A percentile compares a stretch with the other conserved stretches of the same genome.
These are phyloP conservation scores for Tetragonula clypearis DNA, from an alignment of 1,140 invertebrate genomes.

Conservation along the genomic window DNA sequence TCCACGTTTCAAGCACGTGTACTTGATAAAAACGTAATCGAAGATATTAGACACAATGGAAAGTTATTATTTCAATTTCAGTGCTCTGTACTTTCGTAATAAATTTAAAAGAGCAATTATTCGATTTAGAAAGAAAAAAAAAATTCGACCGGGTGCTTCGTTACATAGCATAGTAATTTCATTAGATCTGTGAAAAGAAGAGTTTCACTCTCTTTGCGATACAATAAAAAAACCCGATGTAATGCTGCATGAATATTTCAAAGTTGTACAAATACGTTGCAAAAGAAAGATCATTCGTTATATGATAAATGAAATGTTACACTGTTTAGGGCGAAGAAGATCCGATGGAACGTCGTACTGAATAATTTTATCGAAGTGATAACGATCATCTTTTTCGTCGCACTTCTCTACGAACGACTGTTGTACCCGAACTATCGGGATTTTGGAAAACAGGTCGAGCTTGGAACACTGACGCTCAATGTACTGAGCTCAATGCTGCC, in stretches of 20 bases:
- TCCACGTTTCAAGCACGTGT: not conserved
- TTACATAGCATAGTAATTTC: too few relatives aligned
- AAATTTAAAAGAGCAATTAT: not conserved
- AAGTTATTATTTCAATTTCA: not conserved
- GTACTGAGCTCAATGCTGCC: constrained; percentile 90
- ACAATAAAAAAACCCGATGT: too few relatives aligned
- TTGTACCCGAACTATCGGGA: constrained; percentile 87
- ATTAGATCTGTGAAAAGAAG: too few relatives aligned
- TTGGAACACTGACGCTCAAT: constrained; percentile 83
- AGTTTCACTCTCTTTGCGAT: too few relatives aligned
- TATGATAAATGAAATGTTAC: not conserved
- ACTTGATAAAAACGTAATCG: not conserved
- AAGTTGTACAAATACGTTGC: not conserved
- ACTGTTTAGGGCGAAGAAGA: constrained; percentile 84
- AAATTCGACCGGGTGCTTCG: too few relatives aligned
- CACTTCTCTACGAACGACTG: constrained; percentile 90
- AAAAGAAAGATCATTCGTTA: not conserved
- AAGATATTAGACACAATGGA: not conserved
- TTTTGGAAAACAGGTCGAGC: constrained; percentile 86
- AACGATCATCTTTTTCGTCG: constrained; percentile 89
- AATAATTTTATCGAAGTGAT: constrained; percentile 88
- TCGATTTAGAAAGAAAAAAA: too few relatives aligned
- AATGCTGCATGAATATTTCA: not conserved
- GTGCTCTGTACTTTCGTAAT: not conserved
- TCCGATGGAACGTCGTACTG: constrained; percentile 89